Evolutionary conservation across 2,113 vertebrate genomes (phyloP).

Genomic region (Ahaetulla prasina): DNA sequence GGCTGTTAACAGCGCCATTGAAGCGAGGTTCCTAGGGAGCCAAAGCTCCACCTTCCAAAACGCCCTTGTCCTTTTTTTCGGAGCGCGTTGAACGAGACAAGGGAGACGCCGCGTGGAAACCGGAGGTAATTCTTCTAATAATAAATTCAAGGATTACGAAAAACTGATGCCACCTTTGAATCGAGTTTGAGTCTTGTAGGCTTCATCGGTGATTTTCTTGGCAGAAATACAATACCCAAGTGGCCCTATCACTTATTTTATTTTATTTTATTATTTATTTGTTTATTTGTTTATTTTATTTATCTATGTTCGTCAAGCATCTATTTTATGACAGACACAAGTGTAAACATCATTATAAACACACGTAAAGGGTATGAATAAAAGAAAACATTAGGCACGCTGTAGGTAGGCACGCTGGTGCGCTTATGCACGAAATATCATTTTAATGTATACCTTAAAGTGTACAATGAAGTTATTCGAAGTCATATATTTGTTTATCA

Average conservation of each 20-base stretch:
- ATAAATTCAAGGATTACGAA: background rate
- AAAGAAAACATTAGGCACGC: no score
- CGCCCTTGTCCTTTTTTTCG: background rate
- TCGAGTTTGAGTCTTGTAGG: background rate
- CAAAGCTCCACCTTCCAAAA: background rate
- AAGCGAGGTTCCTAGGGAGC: background rate
- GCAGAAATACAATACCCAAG: background rate
- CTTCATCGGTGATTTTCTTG: background rate
- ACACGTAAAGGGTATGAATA: no score
- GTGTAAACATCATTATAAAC: no score
- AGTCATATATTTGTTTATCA: background rate
- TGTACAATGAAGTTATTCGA: no score
- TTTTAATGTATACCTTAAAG: no score
- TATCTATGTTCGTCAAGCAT: no score
- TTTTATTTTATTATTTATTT: no score
- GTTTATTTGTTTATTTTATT: no score
- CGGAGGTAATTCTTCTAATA: background rate
- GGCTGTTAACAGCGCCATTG: background rate
- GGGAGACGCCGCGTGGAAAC: slow-evolving; percentile 6
- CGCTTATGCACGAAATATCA: no score
- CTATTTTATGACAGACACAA: no score
- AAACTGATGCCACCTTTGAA: background rate
- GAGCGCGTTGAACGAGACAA: background rate
- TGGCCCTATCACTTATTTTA: background rate
- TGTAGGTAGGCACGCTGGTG: no score